Evolutionary conservation across 2,113 vertebrate genomes (phyloP), one percentile per base, ranked within the genome.

Genomic region (Cyanoramphus novaezelandiae): DNA sequence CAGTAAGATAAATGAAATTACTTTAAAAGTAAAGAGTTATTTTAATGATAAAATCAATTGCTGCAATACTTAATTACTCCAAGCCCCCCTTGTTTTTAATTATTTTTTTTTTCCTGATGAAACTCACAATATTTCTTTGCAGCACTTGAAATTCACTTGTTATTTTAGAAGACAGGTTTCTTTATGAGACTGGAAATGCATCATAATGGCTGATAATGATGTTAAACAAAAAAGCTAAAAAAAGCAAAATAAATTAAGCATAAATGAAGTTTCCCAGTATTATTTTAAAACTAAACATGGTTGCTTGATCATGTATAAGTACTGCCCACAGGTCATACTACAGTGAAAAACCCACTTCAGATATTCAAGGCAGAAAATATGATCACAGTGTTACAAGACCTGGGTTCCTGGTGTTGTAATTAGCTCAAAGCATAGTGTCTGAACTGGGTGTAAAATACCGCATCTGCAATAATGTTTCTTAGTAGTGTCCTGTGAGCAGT

Each of bases 31-130:
- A 69, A 85, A 35, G 52, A 65, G 19, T 25, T 55, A 50, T 82
- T 93, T 94, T 94, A 74, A 91, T 81, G 43, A 75, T 71, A 63
- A 88, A 79, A 86, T 77, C 50, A 80, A 37, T 50, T 71, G n/a
- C 39, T 74, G 35, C 43, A 35, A 82, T 78, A 82, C 31, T 93
- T 88, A 88, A 85, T 91, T 91, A 82, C 49, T n/a, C 27, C n/a
- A 81, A 91, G 27, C 23, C 27, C 10, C n/a, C 52, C 71, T 81
- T 63, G 52, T 62, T 43, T 64, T 52, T n/a, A 23, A 6, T 31
- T 62, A 55, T 70, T 65, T 71, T 79, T 81, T 76, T 53, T 14
- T n/a, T 43, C 37, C 37, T 77, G 47, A 67, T 20, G 16, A 68
- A 72, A 19, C 37, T 74, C 37, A 43, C 10, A n/a, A 37, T 10